Conservation (phyloP, 2,113 vertebrate species). For the Protobothrops mucrosquamatus region DNA sequence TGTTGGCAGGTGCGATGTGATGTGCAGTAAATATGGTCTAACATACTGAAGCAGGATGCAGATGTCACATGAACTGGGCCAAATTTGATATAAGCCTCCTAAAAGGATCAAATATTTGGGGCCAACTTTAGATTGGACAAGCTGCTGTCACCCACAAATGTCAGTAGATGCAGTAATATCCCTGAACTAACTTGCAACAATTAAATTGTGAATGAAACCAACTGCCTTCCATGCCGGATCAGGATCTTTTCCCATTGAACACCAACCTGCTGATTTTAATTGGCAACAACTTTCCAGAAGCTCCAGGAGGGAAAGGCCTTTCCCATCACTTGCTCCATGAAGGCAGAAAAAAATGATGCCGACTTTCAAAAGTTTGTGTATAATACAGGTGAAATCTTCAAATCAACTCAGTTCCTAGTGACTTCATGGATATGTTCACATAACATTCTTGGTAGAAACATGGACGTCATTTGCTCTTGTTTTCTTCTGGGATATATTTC, state of each 20-base stretch:
- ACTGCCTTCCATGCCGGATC: not conserved
- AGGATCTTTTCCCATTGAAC: not conserved
- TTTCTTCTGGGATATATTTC: not conserved
- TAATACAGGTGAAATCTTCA: not conserved
- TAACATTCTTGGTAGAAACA: not conserved
- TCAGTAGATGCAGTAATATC: slow-evolving; percentile 32
- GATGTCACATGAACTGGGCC: slow-evolving; percentile 71
- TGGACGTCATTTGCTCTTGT: not conserved
- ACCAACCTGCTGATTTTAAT: not conserved
- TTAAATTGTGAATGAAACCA: not conserved
- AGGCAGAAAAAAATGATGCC: not conserved
- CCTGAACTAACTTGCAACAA: slow-evolving; percentile 3
- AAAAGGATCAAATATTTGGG: slow-evolving; percentile 44
- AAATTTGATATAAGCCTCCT: slow-evolving; percentile 58
- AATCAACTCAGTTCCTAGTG: not conserved
- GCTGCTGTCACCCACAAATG: slow-evolving; percentile 52
- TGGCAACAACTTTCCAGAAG: not conserved
- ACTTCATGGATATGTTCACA: not conserved
- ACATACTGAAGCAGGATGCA: slow-evolving; percentile 74
- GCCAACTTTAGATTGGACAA: slow-evolving; percentile 45
- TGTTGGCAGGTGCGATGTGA: slow-evolving; percentile 74
- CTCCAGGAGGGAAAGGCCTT: not conserved
- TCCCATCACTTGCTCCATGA: not conserved
- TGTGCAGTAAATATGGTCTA: slow-evolving; percentile 63
- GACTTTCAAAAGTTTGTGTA: not conserved